Evolutionary conservation across 2,888 invertebrate species (phyloP).

Genomic region (Caenorhabditis sp.): DNA sequence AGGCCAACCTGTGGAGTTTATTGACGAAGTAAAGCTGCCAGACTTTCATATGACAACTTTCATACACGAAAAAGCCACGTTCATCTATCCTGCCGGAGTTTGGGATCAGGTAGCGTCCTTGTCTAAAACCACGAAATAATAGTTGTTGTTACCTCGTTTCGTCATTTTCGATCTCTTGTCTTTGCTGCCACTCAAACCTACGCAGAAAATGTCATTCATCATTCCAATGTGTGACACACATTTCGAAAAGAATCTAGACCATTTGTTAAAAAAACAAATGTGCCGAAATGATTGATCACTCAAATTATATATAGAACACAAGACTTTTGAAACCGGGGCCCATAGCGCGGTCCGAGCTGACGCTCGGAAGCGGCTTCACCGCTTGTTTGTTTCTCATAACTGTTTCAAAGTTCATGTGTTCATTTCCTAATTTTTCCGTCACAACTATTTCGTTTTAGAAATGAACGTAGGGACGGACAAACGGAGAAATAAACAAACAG

Average conservation of each 20-base stretch:
- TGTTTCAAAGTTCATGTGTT: too few species aligned
- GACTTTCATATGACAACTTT: constrained; percentile 72
- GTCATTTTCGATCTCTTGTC: background rate
- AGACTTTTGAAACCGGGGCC: too few species aligned
- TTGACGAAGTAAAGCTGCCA: constrained; percentile 74
- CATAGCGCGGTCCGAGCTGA: too few species aligned
- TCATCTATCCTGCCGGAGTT: constrained; percentile 78
- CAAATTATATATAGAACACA: too few species aligned
- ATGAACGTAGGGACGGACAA: too few species aligned
- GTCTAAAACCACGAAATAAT: constrained; percentile 5
- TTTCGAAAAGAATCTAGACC: constrained; percentile 9
- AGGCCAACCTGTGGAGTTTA: constrained; percentile 75
- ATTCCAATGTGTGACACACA: constrained; percentile 3
- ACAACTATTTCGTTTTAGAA: too few species aligned
- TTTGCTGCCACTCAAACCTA: constrained; percentile 1
- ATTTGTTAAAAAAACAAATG: background rate
- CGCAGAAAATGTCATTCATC: constrained; percentile 27
- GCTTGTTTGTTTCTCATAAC: too few species aligned
- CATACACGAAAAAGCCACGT: constrained; percentile 75
- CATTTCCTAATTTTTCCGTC: too few species aligned
- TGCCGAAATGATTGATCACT: too few species aligned
- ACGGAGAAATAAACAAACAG: background rate
- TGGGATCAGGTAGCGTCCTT: constrained; percentile 75
- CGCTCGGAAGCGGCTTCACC: too few species aligned
- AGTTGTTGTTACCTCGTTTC: background rate